Evolutionary conservation across 2,797 vertebrate species (phyloP).

Genomic region (Melanotaenia boesemani): DNA sequence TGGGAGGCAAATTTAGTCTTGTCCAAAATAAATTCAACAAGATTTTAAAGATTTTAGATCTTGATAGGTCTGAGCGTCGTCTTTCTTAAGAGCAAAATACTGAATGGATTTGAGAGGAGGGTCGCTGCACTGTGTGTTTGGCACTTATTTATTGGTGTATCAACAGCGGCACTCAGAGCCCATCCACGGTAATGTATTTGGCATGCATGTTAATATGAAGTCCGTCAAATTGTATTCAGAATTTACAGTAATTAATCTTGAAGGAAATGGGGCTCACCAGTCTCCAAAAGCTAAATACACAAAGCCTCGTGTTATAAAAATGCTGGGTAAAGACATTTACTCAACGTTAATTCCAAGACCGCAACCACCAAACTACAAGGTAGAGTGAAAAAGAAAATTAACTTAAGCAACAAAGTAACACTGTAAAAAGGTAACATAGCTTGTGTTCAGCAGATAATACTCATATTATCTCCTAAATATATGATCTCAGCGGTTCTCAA

Average conservation of each 20-base stretch:
- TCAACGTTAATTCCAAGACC: too few species aligned
- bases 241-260: too few species aligned
- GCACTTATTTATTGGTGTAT: constrained; percentile 23
- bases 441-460: too few species aligned
- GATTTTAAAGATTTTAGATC: not conserved
- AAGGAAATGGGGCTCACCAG: not conserved
- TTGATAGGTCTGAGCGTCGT: not conserved
- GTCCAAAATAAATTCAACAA: not conserved
- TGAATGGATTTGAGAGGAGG: constrained; percentile 30
- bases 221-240: fast-evolving
- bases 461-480: too few species aligned
- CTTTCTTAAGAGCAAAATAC: constrained; percentile 1
- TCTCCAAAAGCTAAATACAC: not conserved
- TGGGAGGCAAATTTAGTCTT: not conserved
- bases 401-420: too few species aligned
- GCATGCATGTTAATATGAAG: fast-evolving
- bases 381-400: not conserved
- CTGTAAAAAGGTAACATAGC: not conserved
- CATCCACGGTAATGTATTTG: constrained; percentile 33
- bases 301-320: too few species aligned
- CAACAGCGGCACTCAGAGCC: constrained; percentile 73
- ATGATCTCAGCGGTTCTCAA: too few species aligned
- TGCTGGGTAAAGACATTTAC: too few species aligned
- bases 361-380: not conserved
- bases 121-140: not conserved